Conservation (phyloP, 1,140 invertebrate species). For the Aphis gossypii region DNA sequence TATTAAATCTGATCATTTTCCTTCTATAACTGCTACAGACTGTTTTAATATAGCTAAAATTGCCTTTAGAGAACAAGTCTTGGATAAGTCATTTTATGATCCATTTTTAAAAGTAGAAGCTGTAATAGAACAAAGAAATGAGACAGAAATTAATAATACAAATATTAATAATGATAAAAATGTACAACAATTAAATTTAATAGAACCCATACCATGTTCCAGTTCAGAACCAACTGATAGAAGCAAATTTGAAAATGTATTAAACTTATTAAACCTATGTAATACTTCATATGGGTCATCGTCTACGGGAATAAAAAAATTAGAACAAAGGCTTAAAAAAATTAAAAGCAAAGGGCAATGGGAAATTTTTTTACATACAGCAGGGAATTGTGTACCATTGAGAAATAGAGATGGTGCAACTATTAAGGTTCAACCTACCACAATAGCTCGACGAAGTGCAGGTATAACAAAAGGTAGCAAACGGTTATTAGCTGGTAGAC, state of each 20-base stretch:
- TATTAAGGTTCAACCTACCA: no score
- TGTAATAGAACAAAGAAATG: no score
- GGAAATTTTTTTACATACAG: not conserved
- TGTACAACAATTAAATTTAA: not conserved
- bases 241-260: not conserved
- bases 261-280: not conserved
- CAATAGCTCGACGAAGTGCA: no score
- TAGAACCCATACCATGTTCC: not conserved
- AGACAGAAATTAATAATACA: no score
- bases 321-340: not conserved
- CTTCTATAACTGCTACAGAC: not conserved
- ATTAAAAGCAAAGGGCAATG: not conserved
- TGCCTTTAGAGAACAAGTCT: not conserved
- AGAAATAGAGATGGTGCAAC: not conserved
- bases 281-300: not conserved
- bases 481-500: no score
- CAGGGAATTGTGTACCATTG: not conserved
- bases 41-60: not conserved
- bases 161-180: not conserved
- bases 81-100: conserved; percentile 11
- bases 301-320: not conserved
- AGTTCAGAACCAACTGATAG: not conserved
- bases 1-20: conserved; percentile 17
- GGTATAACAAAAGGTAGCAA: no score
- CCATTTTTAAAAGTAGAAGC: no score